Base-by-base conservation (phyloP, 92 coral and sea anemone genomes). In the Muricea muricata region DNA sequence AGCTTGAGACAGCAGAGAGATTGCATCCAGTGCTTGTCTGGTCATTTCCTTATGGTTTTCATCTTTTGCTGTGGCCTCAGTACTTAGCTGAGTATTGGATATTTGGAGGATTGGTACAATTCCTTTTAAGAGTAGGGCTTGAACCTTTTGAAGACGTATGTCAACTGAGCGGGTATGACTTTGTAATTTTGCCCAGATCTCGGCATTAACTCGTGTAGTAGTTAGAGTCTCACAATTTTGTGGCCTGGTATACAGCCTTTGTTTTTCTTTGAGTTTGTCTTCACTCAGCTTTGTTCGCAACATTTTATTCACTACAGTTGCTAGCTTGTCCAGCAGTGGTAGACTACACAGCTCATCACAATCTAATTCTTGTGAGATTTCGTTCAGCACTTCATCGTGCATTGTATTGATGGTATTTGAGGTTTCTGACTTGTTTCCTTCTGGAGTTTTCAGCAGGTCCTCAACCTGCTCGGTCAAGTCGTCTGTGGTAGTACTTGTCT, bases 211-310 rank as follows among this genome's bases (percentile, higher is more conserved):
- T 33, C 72, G 17, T 1, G 72, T 65, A 29, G 72, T 20, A 9
- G 28, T 18, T 37, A 65, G 20, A 23, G 12, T 33, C 14, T 29
- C 41, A 15, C 72, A 65, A 37, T 65, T 65, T 65, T 65, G 20
- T 65, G 72, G 72, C 0, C 41, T 20, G 37, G 26, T 3, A 23
- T 65, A 65, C 18, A 21, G 29, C 17, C 26, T 33, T 3, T 65
- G 72, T 28, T 65, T 65, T 28, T 65, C 72, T 33, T 65, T 65
- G 18, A 65, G 6, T 21, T 33, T 65, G 6, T 65, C 72, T 15
- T 65, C 72, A 28, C 72, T 65, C 72, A 65, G 6, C 26, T 33
- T 65, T 65, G 72, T 17, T 29, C 26, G 72, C 72, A 65, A 33
- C 18, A 65, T 20, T 65, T 65, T 65, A 6, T 65, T 28, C 6